phyloP scores from a whole-genome alignment of 2,888 invertebrate genomes.

The Chelonus formosanus region DNA sequence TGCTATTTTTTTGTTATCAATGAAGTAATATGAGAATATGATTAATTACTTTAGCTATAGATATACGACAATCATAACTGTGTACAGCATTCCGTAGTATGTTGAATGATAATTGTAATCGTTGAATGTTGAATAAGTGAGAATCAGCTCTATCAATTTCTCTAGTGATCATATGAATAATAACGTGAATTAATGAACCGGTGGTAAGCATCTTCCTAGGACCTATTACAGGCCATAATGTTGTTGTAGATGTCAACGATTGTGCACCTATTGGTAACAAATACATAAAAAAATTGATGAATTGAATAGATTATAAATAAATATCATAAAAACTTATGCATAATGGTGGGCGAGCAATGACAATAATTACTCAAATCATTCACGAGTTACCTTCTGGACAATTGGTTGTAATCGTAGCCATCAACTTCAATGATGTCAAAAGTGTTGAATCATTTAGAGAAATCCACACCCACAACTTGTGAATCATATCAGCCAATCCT shows the following conservation, averaged over 20 bases:
- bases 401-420: slow-evolving; percentile 73
- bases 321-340: slow-evolving; percentile 33
- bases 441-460: slow-evolving; percentile 69
- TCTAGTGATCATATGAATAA: slow-evolving; percentile 65
- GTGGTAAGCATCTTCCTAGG: slow-evolving; percentile 67
- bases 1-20: slow-evolving; percentile 4
- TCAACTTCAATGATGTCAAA: slow-evolving; percentile 68
- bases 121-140: slow-evolving; percentile 63
- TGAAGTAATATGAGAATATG: slow-evolving; percentile 12
- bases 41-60: slow-evolving; percentile 69
- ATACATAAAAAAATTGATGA: slow-evolving; percentile 10
- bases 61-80: slow-evolving; percentile 71
- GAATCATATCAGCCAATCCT: slow-evolving; percentile 70
- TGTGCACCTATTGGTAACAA: slow-evolving; percentile 64
- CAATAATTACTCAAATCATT: not conserved
- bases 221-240: slow-evolving; percentile 65
- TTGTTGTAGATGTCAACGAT: slow-evolving; percentile 67
- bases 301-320: slow-evolving; percentile 2
- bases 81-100: slow-evolving; percentile 67
- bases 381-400: slow-evolving; percentile 69
- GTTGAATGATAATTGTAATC: slow-evolving; percentile 66
- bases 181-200: slow-evolving; percentile 67
- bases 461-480: slow-evolving; percentile 76
- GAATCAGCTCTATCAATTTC: slow-evolving; percentile 67
- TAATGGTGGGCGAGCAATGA: not conserved